Percentiles rank a stretch among this genome's conserved stretches.
phyloP scores from a whole-genome alignment of 2,888 invertebrate species.

The Nomada hirtipes region DNA sequence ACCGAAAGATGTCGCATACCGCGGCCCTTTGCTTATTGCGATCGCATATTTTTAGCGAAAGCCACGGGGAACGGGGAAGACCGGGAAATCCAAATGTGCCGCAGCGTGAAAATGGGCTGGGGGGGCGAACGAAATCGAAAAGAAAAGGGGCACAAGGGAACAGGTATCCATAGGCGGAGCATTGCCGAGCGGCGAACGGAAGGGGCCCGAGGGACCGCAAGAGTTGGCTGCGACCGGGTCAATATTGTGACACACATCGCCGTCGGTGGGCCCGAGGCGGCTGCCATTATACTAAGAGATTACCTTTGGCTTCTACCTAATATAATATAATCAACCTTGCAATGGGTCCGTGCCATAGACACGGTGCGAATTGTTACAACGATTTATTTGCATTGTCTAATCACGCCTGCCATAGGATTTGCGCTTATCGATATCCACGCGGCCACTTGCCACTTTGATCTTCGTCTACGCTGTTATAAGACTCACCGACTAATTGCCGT shows the following conservation, averaged over 20 bases:
- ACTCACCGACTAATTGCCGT: not conserved
- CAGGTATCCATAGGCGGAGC: conserved; percentile 50
- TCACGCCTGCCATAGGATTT: conserved; percentile 20
- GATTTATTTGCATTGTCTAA: conserved; percentile 33
- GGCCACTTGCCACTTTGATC: not conserved
- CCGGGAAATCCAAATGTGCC: not conserved
- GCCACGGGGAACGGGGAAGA: not conserved
- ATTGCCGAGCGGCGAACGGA: conserved; percentile 32
- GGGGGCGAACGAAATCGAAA: not conserved
- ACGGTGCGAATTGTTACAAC: conserved; percentile 24
- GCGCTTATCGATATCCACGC: not conserved
- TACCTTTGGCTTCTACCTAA: conserved; percentile 52
- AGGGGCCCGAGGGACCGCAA: conserved; percentile 43
- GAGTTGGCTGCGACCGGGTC: conserved; percentile 50
- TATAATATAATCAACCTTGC: conserved; percentile 55
- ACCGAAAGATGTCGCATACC: too few relatives aligned
- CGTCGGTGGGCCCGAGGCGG: conserved; percentile 43
- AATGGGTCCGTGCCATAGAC: conserved; percentile 13
- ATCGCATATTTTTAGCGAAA: not conserved
- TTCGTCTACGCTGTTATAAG: too few relatives aligned
- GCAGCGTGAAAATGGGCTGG: not conserved
- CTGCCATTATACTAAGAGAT: conserved; percentile 53
- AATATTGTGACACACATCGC: conserved; percentile 69
- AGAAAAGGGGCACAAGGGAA: not conserved
- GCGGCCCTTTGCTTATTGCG: too few relatives aligned